These are phyloP conservation scores for Melangyna quadrimaculata DNA, from an alignment of 2,888 invertebrate species.

Conservation along the genomic window DNA sequence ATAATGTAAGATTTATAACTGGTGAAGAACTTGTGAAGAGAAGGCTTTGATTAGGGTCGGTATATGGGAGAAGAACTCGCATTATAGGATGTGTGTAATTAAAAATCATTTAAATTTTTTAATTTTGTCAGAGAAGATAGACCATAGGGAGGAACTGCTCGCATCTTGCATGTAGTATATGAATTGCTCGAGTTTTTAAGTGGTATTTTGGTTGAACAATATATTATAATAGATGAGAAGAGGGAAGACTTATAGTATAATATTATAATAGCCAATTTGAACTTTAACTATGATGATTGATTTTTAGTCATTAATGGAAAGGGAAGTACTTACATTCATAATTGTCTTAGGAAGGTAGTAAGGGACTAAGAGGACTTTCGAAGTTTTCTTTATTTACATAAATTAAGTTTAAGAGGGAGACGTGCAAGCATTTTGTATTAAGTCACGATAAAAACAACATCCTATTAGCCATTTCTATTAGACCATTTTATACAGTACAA, in stretches of 20 bases:
- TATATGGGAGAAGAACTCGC: background rate
- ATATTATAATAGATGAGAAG: background rate
- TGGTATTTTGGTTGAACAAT: background rate
- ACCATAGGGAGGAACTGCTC: background rate
- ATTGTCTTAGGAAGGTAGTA: background rate
- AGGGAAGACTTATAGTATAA: background rate
- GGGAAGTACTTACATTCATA: background rate
- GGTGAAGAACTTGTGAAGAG: background rate
- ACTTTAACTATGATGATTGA: background rate
- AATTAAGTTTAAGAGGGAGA: background rate
- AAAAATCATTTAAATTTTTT: constrained; percentile 36
- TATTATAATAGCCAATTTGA: background rate
- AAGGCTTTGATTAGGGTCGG: background rate
- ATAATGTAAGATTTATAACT: constrained; percentile 12
- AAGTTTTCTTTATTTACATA: background rate
- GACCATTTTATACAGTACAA: background rate
- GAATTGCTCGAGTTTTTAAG: background rate
- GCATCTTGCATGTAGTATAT: background rate
- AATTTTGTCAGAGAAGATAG: background rate
- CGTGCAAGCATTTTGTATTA: background rate
- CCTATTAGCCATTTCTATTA: background rate
- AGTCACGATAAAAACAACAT: background rate
- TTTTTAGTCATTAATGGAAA: background rate
- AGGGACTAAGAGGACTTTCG: background rate
- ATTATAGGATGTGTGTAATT: constrained; percentile 14